These are phyloP conservation scores for Plagiodera versicolora DNA, from an alignment of 2,888 invertebrate genomes.

Conservation along the genomic window DNA sequence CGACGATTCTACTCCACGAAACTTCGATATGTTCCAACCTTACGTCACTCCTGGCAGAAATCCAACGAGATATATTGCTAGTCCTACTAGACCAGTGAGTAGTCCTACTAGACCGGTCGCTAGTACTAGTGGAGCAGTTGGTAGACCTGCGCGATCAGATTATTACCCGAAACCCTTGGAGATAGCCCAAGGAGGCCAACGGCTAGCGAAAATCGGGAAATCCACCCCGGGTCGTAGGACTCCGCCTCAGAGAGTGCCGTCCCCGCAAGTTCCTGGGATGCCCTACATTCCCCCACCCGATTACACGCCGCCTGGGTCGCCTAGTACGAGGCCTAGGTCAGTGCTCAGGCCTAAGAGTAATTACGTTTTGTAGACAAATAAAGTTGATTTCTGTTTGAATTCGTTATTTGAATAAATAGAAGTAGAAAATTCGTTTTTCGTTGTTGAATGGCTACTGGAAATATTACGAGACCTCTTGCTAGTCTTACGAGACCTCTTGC, in stretches of 20 bases:
- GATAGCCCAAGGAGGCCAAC: background rate
- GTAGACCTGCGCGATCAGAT: background rate
- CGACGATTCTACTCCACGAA: background rate
- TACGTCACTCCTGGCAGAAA: background rate
- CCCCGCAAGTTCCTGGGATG: conserved; percentile 14
- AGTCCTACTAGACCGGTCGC: background rate
- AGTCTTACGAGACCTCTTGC: no score
- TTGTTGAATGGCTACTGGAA: no score
- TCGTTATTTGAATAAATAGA: no score
- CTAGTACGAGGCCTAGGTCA: conserved; percentile 16
- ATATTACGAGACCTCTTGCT: no score
- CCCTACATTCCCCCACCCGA: conserved; percentile 31
- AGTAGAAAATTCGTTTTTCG: no score
- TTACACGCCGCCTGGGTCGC: conserved; percentile 26
- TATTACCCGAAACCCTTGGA: background rate
- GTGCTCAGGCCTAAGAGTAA: conserved; percentile 26
- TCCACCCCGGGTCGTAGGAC: conserved; percentile 20
- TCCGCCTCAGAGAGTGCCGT: conserved; percentile 19
- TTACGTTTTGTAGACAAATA: conserved; percentile 10
- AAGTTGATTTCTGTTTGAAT: background rate
- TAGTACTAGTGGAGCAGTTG: background rate
- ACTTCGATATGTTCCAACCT: background rate
- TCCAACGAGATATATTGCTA: no score
- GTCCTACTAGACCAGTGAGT: no score
- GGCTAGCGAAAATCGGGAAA: conserved; percentile 13